Base-by-base conservation (phyloP, 2,888 invertebrate genomes). In the Drosophila mettleri region DNA sequence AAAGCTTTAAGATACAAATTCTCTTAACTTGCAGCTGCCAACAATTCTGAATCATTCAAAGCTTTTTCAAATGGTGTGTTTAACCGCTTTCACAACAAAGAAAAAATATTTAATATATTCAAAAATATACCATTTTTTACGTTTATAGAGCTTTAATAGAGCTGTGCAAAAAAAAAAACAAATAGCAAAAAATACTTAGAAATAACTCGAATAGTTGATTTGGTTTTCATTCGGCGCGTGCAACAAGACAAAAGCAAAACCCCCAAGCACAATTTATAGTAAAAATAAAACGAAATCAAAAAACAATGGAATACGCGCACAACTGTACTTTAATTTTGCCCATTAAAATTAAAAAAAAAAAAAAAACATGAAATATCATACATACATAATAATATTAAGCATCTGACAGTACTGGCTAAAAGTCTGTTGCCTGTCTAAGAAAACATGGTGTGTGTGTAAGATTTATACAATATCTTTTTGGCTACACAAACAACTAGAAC, bases 171-270 rank as follows among this genome's bases (percentile, higher is more conserved):
- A 70, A 22, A 36, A 36, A 45, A 41, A 54, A 22, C 45, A 24
- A 27, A 57, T 31, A 53, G 38, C 2, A 18, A 52, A 43, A 45
- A 24, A 38, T 38, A 33, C 12, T 10, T 31, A 58, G 43, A 18
- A 46, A 59, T 33, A 70, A 72, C 58, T 67, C 65, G 68, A 69
- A 60, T 62, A 71, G 81, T 76, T 74, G 92, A 92, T 92, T 92
- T 92, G 92, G 92, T 92, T 92, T 92, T 92, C 92, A 92, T 92
- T 92, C 92, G 91, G 86, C 84, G 90, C 84, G 85, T 83, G 72
- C 78, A 78, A 78, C 43, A 27, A 69, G 61, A 84, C n/a, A 53
- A 66, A 46, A 66, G 39, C 52, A 66, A 60, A 54, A 70, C 62
- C 41, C 41, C 51, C 36, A 36, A 52, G 52, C 75, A 70, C 72